Evolutionary conservation across 2,797 vertebrate genomes (phyloP), one percentile per base, ranked within the genome.

Genomic region (Thripadectes ignobilis): DNA sequence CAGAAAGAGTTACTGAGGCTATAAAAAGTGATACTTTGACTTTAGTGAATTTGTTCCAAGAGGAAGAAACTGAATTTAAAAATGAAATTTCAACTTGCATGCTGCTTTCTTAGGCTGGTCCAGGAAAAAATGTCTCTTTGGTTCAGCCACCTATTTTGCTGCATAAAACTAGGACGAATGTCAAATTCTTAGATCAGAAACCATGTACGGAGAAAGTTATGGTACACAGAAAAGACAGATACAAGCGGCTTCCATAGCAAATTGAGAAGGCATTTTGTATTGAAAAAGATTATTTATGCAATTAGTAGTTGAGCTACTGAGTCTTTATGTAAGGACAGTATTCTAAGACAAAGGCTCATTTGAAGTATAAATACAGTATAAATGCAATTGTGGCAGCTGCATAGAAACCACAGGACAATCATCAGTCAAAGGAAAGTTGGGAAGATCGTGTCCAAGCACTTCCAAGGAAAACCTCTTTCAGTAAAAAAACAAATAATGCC

Each of bases 1-100:
- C 73, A 94, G 78, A 83, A 95, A 95, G 89, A 81, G 61, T 95
- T 94, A 93, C 68, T 75, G 43, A 89, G 62, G 58, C 73, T 75
- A 85, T 92, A 94, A 89, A 92, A 95, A 91, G 61, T 49, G 75
- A 86, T 69, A 77, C 75, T 93, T 76, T 58, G 43, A 89, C 55
- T 93, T 88, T 1, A 92, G 46, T n/a, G 62, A 66, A 39, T 83
- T 92, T 94, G 57, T 96, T 96, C 91, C 71, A 92, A 95, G 72
- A 95, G 61, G 17, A 46, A 93, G 54, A 88, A 95, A 69, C 73
- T 89, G 80, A 88, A 88, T 72, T 93, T 65, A 59, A 85, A 83
- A 88, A 94, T 15, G 36, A 89, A 92, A 93, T 89, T 91, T 83
- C 66, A 80, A 49, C 58, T 63, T 66, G 21, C 36, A 30, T 63